A percentile compares a stretch with the other conserved stretches of the same genome.
These are phyloP conservation scores for Musca vetustissima DNA, from an alignment of 1,140 invertebrate genomes.

Conservation along the genomic window DNA sequence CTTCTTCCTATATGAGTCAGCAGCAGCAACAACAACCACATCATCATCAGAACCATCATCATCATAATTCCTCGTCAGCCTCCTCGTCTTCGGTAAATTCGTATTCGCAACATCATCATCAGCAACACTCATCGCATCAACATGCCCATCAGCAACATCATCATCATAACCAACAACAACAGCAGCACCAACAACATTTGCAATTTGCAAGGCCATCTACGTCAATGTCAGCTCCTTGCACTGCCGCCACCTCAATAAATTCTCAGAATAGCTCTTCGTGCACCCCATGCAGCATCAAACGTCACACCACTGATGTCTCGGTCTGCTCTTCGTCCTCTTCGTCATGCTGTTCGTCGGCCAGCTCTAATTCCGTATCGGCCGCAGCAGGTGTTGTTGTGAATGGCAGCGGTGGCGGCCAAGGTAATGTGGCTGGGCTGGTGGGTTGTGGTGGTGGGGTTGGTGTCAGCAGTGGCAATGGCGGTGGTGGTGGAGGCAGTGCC, in stretches of 20 bases:
- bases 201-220: constrained; percentile 29
- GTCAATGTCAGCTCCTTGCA: constrained; percentile 27
- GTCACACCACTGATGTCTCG: constrained; percentile 28
- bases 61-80: constrained; percentile 1
- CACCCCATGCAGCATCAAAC: constrained; percentile 29
- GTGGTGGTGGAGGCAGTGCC: too few species aligned
- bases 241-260: constrained; percentile 18
- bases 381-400: constrained; percentile 18
- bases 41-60: too few species aligned
- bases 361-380: constrained; percentile 26
- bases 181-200: constrained; percentile 17
- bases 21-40: constrained; percentile 28
- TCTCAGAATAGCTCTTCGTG: constrained; percentile 9
- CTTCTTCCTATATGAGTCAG: constrained; percentile 14
- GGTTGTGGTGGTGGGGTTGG: constrained; percentile 16
- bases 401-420: constrained; percentile 4
- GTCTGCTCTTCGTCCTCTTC: constrained; percentile 30
- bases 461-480: constrained; percentile 11
- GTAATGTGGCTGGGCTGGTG: constrained; percentile 22
- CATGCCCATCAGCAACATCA: background rate
- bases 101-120: constrained; percentile 14
- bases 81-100: background rate
- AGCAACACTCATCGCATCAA: too few species aligned
- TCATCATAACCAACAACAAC: background rate
- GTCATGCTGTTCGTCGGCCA: constrained; percentile 28